Conservation (phyloP, 2,113 vertebrate genomes). For the Dendrocopos noguchii region DNA sequence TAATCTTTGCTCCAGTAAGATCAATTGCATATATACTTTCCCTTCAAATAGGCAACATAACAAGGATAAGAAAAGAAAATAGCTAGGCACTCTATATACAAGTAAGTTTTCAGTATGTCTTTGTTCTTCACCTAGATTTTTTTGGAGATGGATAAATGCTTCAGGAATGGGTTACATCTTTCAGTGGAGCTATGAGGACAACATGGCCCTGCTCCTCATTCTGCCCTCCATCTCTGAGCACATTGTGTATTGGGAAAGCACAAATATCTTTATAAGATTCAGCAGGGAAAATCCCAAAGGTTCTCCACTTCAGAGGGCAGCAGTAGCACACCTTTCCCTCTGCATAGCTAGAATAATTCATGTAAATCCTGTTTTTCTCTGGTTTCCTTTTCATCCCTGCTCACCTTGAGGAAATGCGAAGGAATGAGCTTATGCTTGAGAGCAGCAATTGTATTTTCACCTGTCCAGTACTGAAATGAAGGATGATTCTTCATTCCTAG, state of each 20-base stretch:
- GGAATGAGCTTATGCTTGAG: neutral
- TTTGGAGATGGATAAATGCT: neutral
- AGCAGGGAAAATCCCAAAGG: neutral
- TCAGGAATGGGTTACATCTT: neutral
- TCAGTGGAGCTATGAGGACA: neutral
- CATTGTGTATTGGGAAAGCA: neutral
- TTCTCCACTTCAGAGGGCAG: neutral
- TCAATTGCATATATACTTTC: neutral
- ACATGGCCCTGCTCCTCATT: fast-evolving
- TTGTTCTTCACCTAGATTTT: neutral
- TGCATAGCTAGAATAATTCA: neutral
- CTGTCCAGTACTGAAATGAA: neutral
- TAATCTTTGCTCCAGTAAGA: neutral
- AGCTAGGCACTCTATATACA: neutral
- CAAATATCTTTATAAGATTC: neutral
- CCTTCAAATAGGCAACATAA: neutral
- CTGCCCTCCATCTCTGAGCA: neutral
- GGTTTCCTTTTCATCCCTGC: neutral
- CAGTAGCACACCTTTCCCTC: neutral
- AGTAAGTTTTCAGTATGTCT: neutral
- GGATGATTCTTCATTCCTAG: neutral
- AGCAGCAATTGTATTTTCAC: neutral
- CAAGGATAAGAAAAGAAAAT: neutral
- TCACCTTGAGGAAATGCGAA: neutral
- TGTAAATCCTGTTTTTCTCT: neutral